Evolutionary conservation across 2,797 vertebrate genomes (phyloP), one percentile per base, ranked within the genome.

Genomic region (Geotria australis): DNA sequence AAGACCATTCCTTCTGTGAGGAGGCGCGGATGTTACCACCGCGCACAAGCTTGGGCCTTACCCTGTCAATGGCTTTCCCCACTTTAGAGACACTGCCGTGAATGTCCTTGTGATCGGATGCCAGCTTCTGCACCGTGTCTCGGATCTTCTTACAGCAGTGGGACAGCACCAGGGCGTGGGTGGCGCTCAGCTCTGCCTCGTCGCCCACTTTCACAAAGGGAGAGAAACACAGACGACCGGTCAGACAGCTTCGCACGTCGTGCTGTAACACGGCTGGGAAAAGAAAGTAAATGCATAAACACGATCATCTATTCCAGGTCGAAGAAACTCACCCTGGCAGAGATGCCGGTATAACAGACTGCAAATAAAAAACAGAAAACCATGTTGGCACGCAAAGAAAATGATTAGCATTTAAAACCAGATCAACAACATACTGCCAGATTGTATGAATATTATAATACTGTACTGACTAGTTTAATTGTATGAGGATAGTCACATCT

Each of bases 21-120:
- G n/a, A n/a, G n/a, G n/a, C n/a, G n/a, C n/a, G n/a, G n/a, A n/a
- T n/a, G n/a, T n/a, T n/a, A n/a, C n/a, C n/a, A n/a, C n/a, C n/a
- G n/a, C n/a, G n/a, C 24, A 38, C 38, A 38, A 38, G 24, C 24
- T 38, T 24, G 24, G 24, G 24, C 24, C 64, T 46, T 72, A 80
- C 78, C 76, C 78, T 79, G 63, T 80, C 78, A 58, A 80, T 80
- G 67, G 78, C 78, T 73, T 80, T 80, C 64, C 78, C 78, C 61
- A 80, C 78, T 55, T 77, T 62, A 62, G 78, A 80, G 11, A 80
- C 78, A 0, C 78, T 80, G 72, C 78, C 77, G 66, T 80, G 78
- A 60, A 80, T 80, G 65, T 80, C 78, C 63, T 80, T 80, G 63
- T 80, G 78, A 62, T 80, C 77, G 0, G 76, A 79, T 56, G 76